These are phyloP conservation scores for Sphenodon punctatus DNA, from an alignment of 2,797 vertebrate genomes.

Conservation along the genomic window DNA sequence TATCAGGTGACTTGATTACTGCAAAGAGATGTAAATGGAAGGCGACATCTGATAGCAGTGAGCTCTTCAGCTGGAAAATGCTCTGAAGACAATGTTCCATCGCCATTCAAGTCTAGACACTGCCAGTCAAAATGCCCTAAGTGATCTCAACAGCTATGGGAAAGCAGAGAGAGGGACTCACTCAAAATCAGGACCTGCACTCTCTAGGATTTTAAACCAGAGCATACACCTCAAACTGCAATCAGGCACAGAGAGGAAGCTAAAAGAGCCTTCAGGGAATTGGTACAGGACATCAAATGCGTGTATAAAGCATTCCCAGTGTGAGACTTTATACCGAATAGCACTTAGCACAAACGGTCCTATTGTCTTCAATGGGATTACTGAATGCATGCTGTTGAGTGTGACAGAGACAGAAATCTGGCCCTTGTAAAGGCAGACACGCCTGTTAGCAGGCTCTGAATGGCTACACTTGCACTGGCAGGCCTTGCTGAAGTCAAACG, in stretches of 20 bases:
- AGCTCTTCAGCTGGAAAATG: background rate
- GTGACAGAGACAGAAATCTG: background rate
- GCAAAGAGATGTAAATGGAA: background rate
- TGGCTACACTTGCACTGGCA: too few relatives aligned
- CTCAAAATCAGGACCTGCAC: background rate
- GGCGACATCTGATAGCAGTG: background rate
- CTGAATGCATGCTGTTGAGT: too few relatives aligned
- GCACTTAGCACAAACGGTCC: background rate
- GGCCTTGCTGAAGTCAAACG: background rate
- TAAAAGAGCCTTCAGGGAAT: background rate
- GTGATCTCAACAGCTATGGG: fast-evolving
- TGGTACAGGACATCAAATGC: background rate
- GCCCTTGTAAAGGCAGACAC: background rate
- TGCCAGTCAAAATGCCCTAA: background rate
- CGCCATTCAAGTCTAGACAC: fast-evolving
- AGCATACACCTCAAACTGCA: too few relatives aligned
- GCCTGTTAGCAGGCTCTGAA: background rate
- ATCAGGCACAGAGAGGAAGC: too few relatives aligned
- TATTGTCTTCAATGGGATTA: background rate
- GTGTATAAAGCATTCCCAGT: background rate
- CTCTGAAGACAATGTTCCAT: too few relatives aligned
- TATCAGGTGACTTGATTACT: too few relatives aligned
- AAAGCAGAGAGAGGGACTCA: fast-evolving
- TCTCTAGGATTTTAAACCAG: background rate
- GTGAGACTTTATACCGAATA: background rate